Evolutionary conservation across 2,797 vertebrate genomes (phyloP).

Genomic region (Rhinatrema bivittatum): DNA sequence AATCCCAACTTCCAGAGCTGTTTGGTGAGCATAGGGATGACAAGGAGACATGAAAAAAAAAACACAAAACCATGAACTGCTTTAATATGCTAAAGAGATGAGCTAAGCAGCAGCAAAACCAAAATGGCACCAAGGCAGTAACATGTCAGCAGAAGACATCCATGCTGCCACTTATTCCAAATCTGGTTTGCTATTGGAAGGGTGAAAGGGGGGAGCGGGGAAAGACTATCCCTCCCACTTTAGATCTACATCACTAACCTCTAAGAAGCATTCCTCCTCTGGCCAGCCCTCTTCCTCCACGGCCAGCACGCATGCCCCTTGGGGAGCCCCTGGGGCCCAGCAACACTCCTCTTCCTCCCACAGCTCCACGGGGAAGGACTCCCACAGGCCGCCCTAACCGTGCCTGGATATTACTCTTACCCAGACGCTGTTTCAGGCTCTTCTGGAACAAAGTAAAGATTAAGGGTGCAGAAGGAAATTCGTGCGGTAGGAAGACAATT

Average conservation of each 20-base stretch:
- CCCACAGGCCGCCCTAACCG: conserved; percentile 81
- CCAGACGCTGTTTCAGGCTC: conserved; percentile 94
- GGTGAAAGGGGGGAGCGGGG: too few relatives aligned
- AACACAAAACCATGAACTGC: too few relatives aligned
- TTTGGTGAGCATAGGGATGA: too few relatives aligned
- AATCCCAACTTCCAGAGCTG: conserved; percentile 39
- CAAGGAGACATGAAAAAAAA: conserved; percentile 33
- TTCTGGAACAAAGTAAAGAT: conserved; percentile 56
- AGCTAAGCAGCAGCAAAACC: too few relatives aligned
- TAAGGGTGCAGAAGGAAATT: conserved; percentile 25
- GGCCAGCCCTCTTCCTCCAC: conserved; percentile 66
- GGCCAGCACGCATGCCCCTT: conserved; percentile 70
- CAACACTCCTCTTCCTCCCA: conserved; percentile 61
- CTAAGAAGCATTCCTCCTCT: conserved; percentile 76
- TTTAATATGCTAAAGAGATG: too few relatives aligned
- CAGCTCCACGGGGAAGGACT: conserved; percentile 64
- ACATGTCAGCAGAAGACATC: too few relatives aligned
- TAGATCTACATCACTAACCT: conserved; percentile 72
- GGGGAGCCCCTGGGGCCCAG: conserved; percentile 75
- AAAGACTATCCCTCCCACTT: too few relatives aligned
- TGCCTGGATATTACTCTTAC: conserved; percentile 95
- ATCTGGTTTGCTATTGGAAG: too few relatives aligned
- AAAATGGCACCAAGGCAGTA: too few relatives aligned
- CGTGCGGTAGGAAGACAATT: conserved; percentile 1
- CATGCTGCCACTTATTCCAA: too few relatives aligned